Conservation (phyloP, 2,888 invertebrate genomes). For the Scaeva pyrastri region DNA sequence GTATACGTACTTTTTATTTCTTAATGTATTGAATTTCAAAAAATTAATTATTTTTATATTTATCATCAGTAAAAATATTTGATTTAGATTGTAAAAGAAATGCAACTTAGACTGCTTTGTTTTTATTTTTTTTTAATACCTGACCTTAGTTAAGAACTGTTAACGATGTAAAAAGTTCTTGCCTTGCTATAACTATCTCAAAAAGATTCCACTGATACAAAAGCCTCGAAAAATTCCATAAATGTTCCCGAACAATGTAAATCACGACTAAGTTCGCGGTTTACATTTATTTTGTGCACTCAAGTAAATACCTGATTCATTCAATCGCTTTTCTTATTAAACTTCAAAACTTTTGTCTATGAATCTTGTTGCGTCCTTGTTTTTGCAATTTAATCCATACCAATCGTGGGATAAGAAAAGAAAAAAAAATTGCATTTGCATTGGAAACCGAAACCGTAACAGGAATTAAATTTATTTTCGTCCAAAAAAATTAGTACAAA, state of each 20-base stretch:
- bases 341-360: conserved; percentile 2
- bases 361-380: neutral
- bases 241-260: neutral
- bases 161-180: neutral
- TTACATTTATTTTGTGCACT: neutral
- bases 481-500: neutral
- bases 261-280: too few species aligned
- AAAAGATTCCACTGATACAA: too few species aligned
- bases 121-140: too few species aligned
- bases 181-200: neutral
- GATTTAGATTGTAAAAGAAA: too few species aligned
- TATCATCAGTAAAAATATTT: too few species aligned
- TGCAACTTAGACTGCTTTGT: too few species aligned
- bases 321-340: neutral
- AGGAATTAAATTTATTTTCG: conserved; percentile 10
- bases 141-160: neutral
- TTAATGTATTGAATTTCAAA: too few species aligned
- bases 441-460: neutral
- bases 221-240: neutral
- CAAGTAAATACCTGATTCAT: neutral
- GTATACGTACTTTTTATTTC: too few species aligned
- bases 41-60: too few species aligned
- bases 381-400: conserved; percentile 8
- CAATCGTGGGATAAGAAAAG: too few species aligned
- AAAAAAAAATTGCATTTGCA: neutral